phyloP scores from a whole-genome alignment of 2,888 invertebrate species.

The Pyrrhosoma nymphula region DNA sequence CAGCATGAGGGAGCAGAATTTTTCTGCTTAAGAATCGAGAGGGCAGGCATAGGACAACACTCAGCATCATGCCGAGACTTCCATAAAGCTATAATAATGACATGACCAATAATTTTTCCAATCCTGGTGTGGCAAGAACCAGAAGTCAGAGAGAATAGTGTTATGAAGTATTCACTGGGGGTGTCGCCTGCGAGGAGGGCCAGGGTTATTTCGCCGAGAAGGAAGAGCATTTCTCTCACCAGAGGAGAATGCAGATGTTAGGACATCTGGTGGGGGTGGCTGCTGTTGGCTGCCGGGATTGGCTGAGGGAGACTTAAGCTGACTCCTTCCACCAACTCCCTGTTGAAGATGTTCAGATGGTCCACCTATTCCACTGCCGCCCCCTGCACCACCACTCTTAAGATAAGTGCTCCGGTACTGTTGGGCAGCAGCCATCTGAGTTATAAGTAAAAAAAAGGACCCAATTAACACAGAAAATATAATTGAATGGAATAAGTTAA shows the following conservation, averaged over 20 bases:
- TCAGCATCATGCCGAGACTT: constrained; percentile 11
- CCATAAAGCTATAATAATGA: neutral
- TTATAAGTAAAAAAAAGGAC: constrained; percentile 75
- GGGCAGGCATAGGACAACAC: constrained; percentile 11
- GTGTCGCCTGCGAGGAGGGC: constrained; percentile 61
- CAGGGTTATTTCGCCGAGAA: constrained; percentile 65
- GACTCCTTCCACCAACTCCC: constrained; percentile 69
- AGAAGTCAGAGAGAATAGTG: constrained; percentile 15
- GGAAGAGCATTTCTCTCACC: constrained; percentile 68
- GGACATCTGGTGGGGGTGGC: constrained; percentile 72
- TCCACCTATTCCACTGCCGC: constrained; percentile 80
- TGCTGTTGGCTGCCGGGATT: constrained; percentile 55
- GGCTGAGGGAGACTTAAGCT: constrained; percentile 72
- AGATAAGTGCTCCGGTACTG: constrained; percentile 75
- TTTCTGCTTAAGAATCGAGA: neutral
- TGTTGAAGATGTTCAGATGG: constrained; percentile 72
- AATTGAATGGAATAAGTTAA: neutral
- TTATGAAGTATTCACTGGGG: constrained; percentile 56
- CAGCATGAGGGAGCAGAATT: neutral
- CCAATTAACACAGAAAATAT: constrained; percentile 69
- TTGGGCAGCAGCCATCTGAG: constrained; percentile 76
- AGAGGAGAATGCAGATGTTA: constrained; percentile 72
- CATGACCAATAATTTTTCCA: constrained; percentile 5
- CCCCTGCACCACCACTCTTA: constrained; percentile 77
- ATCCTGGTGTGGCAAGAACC: constrained; percentile 26